Evolutionary conservation across 2,797 vertebrate species (phyloP).

Genomic region (Sarcoramphus papa): DNA sequence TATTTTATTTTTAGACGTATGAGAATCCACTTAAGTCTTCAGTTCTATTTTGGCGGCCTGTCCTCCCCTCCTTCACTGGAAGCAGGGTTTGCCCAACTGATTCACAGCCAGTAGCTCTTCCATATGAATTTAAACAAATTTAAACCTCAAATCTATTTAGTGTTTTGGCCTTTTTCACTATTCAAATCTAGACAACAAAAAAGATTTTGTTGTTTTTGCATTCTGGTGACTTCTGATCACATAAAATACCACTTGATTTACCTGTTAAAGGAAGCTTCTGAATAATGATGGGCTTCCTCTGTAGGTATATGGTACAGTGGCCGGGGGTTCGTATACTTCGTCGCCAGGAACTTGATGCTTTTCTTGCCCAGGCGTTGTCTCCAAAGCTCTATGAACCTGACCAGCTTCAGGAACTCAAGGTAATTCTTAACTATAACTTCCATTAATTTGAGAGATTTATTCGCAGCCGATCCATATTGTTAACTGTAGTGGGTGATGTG

Average conservation of each 20-base stretch:
- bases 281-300: neutral
- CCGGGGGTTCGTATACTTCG: slow-evolving; percentile 93
- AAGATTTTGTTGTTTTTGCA: neutral
- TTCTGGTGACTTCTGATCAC: neutral
- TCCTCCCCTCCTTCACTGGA: neutral
- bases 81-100: neutral
- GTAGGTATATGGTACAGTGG: slow-evolving; percentile 98
- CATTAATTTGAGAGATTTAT: neutral
- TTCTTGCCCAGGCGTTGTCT: slow-evolving; percentile 94
- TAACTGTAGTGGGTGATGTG: neutral
- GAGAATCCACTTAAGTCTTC: neutral
- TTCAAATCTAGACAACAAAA: neutral
- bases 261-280: neutral
- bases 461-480: neutral
- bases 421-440: slow-evolving; percentile 64
- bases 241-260: neutral
- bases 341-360: slow-evolving; percentile 94
- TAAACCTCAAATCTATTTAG: neutral
- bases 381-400: slow-evolving; percentile 96
- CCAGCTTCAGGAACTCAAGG: slow-evolving; percentile 97
- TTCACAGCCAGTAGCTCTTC: neutral
- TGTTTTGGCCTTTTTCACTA: neutral
- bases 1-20: neutral
- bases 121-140: neutral
- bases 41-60: neutral